A percentile compares a stretch with the other conserved stretches of the same genome.
Conservation (phyloP, 2,888 invertebrate genomes). For the Standfussiana lucernea region DNA sequence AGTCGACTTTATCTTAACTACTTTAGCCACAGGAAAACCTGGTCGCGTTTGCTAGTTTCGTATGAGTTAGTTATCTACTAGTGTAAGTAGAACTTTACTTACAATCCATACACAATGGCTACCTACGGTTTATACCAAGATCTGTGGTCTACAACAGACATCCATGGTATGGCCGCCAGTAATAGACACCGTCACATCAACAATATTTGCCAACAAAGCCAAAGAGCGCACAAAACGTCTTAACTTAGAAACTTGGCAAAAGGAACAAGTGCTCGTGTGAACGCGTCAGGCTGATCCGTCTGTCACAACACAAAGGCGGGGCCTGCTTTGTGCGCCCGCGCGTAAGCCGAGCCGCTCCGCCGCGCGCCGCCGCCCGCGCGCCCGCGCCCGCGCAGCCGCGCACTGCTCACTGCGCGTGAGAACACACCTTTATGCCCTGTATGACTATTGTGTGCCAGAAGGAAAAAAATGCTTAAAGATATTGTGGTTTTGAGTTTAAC, state of each 20-base stretch:
- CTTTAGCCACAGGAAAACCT: not conserved
- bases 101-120: not conserved
- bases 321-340: conserved; percentile 53
- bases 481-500: conserved; percentile 22
- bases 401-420: conserved; percentile 53
- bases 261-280: conserved; percentile 59
- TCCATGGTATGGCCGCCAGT: conserved; percentile 23
- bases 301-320: conserved; percentile 70
- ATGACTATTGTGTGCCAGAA: conserved; percentile 20
- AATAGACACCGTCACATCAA: conserved; percentile 59
- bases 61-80: not conserved
- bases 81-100: not conserved
- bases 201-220: conserved; percentile 62
- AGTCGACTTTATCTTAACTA: too few relatives aligned
- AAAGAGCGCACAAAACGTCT: conserved; percentile 58
- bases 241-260: conserved; percentile 48
- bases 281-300: conserved; percentile 51
- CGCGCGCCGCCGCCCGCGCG: conserved; percentile 30
- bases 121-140: not conserved
- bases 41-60: not conserved
- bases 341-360: conserved; percentile 56
- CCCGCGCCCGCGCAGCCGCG: conserved; percentile 37
- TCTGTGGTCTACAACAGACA: not conserved
- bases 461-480: conserved; percentile 35
- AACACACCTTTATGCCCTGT: conserved; percentile 38